A percentile compares a stretch with the other conserved stretches of the same genome.
Conservation (phyloP, 1,140 invertebrate genomes). For the Zaprionus inermis region DNA sequence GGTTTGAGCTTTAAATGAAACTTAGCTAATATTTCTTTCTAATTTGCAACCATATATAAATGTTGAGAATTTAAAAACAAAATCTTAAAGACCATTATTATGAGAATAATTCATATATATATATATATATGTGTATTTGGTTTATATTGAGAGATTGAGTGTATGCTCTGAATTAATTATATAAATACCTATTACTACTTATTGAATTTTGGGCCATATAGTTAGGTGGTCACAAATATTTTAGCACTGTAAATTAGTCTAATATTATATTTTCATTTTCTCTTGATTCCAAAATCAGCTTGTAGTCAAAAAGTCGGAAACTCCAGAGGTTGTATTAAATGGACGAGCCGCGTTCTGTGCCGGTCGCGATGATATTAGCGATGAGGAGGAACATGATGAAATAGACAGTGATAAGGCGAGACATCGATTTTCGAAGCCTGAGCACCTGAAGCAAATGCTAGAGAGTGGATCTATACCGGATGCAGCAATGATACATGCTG, state of each 20-base stretch:
- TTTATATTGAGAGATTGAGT: not conserved
- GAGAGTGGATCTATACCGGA: constrained; percentile 97
- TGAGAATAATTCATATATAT: too few species aligned
- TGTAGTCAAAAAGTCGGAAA: constrained; percentile 86
- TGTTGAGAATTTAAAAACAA: not conserved
- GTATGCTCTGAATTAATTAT: not conserved
- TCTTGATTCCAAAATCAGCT: constrained; percentile 77
- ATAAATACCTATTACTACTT: not conserved
- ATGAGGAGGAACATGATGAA: constrained; percentile 86
- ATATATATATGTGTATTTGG: not conserved
- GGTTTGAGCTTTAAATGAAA: constrained; percentile 4
- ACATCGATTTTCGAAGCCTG: constrained; percentile 88
- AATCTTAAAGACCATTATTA: not conserved
- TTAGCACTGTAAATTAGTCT: constrained; percentile 32
- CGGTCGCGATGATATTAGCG: constrained; percentile 90
- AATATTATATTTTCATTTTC: constrained; percentile 34
- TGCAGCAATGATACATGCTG: constrained; percentile 97
- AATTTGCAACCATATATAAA: not conserved
- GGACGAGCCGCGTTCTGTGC: constrained; percentile 92
- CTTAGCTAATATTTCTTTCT: not conserved
- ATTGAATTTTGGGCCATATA: not conserved
- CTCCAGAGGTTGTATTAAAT: constrained; percentile 87
- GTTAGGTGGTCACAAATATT: not conserved
- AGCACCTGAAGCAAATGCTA: constrained; percentile 89
- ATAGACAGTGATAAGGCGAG: constrained; percentile 67